These are phyloP conservation scores for Eulemur rufifrons DNA, from an alignment of 2,113 vertebrate species.

Conservation along the genomic window DNA sequence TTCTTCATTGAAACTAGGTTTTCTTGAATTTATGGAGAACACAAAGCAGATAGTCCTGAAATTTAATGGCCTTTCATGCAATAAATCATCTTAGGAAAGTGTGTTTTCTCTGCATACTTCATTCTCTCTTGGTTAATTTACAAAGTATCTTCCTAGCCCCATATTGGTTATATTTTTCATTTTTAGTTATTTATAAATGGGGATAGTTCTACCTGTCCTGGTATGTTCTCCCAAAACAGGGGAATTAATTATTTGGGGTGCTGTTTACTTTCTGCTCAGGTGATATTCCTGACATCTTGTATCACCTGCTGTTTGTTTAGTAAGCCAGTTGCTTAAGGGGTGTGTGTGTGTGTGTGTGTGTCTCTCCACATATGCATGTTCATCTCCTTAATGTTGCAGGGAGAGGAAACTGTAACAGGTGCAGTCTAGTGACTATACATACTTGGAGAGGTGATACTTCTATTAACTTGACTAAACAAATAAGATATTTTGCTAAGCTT, in stretches of 20 bases:
- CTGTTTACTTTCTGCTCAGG: not conserved
- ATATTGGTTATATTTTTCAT: slow-evolving; percentile 36
- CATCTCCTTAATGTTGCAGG: not conserved
- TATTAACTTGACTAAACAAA: not conserved
- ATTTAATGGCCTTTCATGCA: slow-evolving; percentile 48
- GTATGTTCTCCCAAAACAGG: not conserved
- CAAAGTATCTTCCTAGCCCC: not conserved
- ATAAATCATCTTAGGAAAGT: slow-evolving; percentile 43
- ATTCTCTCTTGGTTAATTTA: slow-evolving; percentile 54
- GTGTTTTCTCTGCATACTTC: not conserved
- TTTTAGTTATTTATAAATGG: slow-evolving; percentile 34
- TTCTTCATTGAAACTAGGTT: not conserved
- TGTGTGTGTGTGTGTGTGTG: too few species aligned
- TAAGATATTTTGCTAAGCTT: not conserved
- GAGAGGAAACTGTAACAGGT: not conserved
- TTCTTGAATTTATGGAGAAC: slow-evolving; percentile 28
- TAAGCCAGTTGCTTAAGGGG: not conserved
- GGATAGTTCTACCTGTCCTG: not conserved
- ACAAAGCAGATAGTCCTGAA: slow-evolving; percentile 38
- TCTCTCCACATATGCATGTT: rapidly evolving
- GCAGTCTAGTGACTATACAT: not conserved
- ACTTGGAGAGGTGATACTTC: not conserved
- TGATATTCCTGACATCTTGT: not conserved
- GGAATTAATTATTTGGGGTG: not conserved
- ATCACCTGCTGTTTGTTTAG: not conserved